phyloP scores from a whole-genome alignment of 2,888 invertebrate species.

The Bembecia ichneumoniformis region DNA sequence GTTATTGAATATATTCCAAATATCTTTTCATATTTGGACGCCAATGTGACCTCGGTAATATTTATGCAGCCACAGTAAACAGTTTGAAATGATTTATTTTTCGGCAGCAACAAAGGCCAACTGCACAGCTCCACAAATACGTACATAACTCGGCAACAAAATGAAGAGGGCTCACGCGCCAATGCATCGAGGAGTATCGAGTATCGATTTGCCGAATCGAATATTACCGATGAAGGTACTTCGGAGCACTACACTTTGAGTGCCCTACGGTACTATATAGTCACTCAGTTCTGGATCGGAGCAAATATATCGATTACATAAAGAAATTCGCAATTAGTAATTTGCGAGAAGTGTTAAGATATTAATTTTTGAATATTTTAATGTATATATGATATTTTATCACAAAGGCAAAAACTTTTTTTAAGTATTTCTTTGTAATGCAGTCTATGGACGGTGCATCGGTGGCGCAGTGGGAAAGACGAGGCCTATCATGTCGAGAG shows the following conservation, averaged over 20 bases:
- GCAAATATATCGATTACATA: no score
- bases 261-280: conserved; percentile 2
- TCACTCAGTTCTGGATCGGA: conserved; percentile 1
- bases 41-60: not conserved
- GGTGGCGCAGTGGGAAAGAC: no score
- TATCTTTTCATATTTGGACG: not conserved
- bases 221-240: conserved; percentile 29
- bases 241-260: conserved; percentile 1
- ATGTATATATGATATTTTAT: no score
- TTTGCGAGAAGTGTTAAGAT: no score
- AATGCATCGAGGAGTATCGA: conserved; percentile 17
- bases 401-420: no score
- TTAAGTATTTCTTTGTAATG: no score
- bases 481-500: no score
- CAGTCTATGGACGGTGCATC: no score
- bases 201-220: conserved; percentile 24
- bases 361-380: no score
- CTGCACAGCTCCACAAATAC: not conserved
- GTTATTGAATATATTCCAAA: not conserved
- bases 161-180: conserved; percentile 31
- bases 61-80: not conserved
- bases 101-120: not conserved
- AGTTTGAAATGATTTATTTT: conserved; percentile 1
- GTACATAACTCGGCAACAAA: conserved; percentile 9
- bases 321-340: no score